These are phyloP conservation scores for Sphecodes monilicornis DNA, from an alignment of 2,888 invertebrate species.

Conservation along the genomic window DNA sequence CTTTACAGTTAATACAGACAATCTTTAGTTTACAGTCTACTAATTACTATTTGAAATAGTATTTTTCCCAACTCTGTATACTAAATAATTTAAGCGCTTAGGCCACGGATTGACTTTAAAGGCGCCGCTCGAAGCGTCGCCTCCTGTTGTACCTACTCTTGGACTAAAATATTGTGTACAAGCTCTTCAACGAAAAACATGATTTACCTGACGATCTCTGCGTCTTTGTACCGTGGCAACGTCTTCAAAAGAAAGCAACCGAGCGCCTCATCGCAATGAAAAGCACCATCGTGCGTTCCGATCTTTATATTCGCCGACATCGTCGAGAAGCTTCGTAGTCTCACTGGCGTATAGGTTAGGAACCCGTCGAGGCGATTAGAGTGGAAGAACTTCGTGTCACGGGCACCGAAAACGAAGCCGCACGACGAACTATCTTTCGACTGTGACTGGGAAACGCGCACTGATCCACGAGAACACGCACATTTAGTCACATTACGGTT, in stretches of 20 bases:
- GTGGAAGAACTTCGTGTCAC: background rate
- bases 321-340: background rate
- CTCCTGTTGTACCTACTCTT: too few relatives aligned
- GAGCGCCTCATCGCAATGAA: slow-evolving; percentile 98
- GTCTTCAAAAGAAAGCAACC: slow-evolving; percentile 96
- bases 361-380: background rate
- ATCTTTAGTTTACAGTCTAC: too few relatives aligned
- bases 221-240: slow-evolving; percentile 92
- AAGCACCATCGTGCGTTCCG: slow-evolving; percentile 92
- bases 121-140: too few relatives aligned
- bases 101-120: too few relatives aligned
- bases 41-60: too few relatives aligned
- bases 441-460: background rate
- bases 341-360: slow-evolving; percentile 23
- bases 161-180: too few relatives aligned
- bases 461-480: background rate
- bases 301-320: slow-evolving; percentile 84
- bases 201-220: slow-evolving; percentile 89
- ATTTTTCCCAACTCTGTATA: too few relatives aligned
- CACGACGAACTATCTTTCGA: background rate
- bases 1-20: too few relatives aligned
- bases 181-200: too few relatives aligned
- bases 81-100: too few relatives aligned
- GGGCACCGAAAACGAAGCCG: background rate
- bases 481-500: background rate